Conservation (phyloP, 2,888 invertebrate species). For the Synergus umbraculus region DNA sequence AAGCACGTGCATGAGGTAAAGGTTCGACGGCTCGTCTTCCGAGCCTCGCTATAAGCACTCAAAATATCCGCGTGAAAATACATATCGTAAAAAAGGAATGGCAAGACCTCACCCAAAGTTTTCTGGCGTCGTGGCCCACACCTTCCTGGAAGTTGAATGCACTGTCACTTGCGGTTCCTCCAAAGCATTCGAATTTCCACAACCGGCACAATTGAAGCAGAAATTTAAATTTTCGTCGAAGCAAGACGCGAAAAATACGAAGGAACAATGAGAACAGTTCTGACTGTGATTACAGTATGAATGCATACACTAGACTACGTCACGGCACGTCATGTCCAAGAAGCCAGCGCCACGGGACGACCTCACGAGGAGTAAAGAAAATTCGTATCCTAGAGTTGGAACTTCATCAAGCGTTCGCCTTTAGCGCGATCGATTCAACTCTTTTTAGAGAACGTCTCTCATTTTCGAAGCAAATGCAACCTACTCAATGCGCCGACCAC, state of each 20-base stretch:
- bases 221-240: conserved; percentile 47
- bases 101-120: conserved; percentile 64
- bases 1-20: conserved; percentile 15
- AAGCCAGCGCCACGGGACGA: conserved; percentile 60
- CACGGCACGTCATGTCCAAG: conserved; percentile 64
- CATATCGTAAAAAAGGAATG: conserved; percentile 8
- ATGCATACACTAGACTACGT: conserved; percentile 48
- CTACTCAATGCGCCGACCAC: no score
- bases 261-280: conserved; percentile 64
- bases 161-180: conserved; percentile 60
- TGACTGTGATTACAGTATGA: conserved; percentile 68
- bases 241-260: conserved; percentile 54
- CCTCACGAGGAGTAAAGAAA: neutral
- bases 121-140: conserved; percentile 68
- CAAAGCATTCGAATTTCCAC: conserved; percentile 45
- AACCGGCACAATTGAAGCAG: conserved; percentile 46
- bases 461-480: neutral
- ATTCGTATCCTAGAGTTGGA: neutral
- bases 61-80: conserved; percentile 36
- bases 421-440: neutral
- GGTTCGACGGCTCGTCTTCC: conserved; percentile 27
- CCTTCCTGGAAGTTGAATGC: conserved; percentile 59
- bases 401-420: neutral
- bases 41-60: conserved; percentile 5
- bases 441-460: neutral